Base-by-base conservation (phyloP, 2,888 invertebrate genomes). In the Drosophila rubida region DNA sequence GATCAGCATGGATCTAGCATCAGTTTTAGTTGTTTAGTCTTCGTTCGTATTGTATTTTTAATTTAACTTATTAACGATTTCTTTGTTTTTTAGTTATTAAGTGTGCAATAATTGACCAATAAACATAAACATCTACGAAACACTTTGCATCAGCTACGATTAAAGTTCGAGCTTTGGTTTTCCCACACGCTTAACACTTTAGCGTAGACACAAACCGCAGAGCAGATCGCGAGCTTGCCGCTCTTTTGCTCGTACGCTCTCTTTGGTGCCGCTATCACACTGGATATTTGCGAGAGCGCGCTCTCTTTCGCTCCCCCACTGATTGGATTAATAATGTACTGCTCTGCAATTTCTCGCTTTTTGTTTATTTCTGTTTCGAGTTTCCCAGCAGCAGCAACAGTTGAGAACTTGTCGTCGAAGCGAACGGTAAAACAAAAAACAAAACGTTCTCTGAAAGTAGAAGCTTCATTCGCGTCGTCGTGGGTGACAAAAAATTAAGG, bases 31-130 rank as follows among this genome's bases (percentile, higher is more conserved):
- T 70, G 14, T 53, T 66, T 64, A 73, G 65, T 41, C 39, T 63
- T 66, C 32, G 70, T 78, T 69, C 54, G 81, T 71, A 84, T 67
- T 80, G 78, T 80, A 81, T 78, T 81, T 78, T 77, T 68, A 49
- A 80, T 64, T 74, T 65, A 61, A 78, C 58, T 72, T 60, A 67
- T 67, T 60, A 57, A 41, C 9, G 69, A 42, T 22, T 71, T 61
- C 58, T 58, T 69, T 50, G 75, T 87, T 81, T 87, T 77, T 61
- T 81, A 81, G 87, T 69, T 69, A 11, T 62, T 81, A 81, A 79
- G 76, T 57, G 61, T 69, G 65, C 67, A 83, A 80, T 73, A 80
- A 87, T 65, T 69, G 66, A 66, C 57, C 59, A 74, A 78, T 67
- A 70, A 65, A 75, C 22, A 54, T 39, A 65, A 27, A 61, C n/a